These are phyloP conservation scores for Dysmachus trigonus DNA, from an alignment of 2,888 invertebrate genomes.

Conservation along the genomic window DNA sequence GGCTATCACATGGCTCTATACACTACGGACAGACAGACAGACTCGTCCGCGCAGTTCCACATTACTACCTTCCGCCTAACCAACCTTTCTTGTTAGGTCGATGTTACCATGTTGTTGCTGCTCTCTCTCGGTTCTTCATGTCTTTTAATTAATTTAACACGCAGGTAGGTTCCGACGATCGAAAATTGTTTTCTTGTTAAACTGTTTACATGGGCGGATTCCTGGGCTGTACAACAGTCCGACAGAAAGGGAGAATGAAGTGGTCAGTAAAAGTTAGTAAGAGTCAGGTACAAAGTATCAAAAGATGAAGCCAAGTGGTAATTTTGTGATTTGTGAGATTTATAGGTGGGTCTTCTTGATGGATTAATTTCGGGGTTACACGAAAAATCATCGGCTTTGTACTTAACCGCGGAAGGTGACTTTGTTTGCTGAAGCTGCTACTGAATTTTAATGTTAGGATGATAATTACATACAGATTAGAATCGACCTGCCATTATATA, in stretches of 20 bases:
- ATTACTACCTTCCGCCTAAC: slow-evolving; percentile 30
- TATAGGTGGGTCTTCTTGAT: slow-evolving; percentile 47
- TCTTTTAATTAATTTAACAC: slow-evolving; percentile 50
- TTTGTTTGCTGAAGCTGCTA: slow-evolving; percentile 26
- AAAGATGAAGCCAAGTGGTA: slow-evolving; percentile 45
- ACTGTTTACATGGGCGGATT: slow-evolving; percentile 49
- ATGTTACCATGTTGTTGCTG: slow-evolving; percentile 26
- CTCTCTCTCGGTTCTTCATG: slow-evolving; percentile 47
- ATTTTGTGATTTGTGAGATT: slow-evolving; percentile 48
- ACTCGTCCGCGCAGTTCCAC: neutral
- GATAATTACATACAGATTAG: neutral
- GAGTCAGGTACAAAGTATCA: slow-evolving; percentile 40
- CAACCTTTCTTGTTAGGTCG: slow-evolving; percentile 42
- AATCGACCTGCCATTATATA: neutral
- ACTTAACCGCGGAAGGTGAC: neutral
- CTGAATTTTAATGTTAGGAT: neutral
- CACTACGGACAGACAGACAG: neutral
- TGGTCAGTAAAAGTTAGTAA: slow-evolving; percentile 17
- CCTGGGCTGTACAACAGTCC: slow-evolving; percentile 30
- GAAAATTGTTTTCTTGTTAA: slow-evolving; percentile 49
- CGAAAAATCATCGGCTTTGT: neutral
- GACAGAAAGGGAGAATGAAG: slow-evolving; percentile 13
- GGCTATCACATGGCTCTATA: slow-evolving; percentile 9
- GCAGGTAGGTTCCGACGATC: slow-evolving; percentile 47
- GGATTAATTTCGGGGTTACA: slow-evolving; percentile 47